Percentiles rank a stretch among this genome's conserved stretches.
These are phyloP conservation scores for Austrolebias charrua DNA, from an alignment of 2,797 vertebrate species.

Conservation along the genomic window DNA sequence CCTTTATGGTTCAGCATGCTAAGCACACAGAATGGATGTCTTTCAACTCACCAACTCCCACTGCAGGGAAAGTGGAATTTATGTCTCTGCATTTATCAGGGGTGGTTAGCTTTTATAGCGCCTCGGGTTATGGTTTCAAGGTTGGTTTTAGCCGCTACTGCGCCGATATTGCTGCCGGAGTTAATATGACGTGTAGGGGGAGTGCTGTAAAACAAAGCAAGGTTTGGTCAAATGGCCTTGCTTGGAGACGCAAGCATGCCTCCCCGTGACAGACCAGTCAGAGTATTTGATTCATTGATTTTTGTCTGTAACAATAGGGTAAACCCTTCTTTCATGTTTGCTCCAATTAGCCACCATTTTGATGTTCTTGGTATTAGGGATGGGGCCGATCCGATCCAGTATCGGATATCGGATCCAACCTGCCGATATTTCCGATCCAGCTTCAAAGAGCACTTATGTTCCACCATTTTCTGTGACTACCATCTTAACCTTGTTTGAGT, in stretches of 20 bases:
- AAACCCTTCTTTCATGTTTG: constrained; percentile 7
- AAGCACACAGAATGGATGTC: constrained; percentile 55
- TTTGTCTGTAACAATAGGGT: not conserved
- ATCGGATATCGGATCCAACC: too few relatives aligned
- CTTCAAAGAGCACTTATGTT: too few relatives aligned
- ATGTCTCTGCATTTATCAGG: constrained; percentile 66
- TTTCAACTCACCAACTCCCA: constrained; percentile 53
- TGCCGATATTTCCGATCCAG: too few relatives aligned
- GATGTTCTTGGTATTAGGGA: not conserved
- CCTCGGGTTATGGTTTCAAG: constrained; percentile 58
- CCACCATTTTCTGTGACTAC: too few relatives aligned
- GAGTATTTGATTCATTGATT: constrained; percentile 4
- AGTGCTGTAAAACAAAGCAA: constrained; percentile 20
- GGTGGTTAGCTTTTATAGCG: constrained; percentile 64
- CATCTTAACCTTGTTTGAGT: too few relatives aligned
- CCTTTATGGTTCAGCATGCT: constrained; percentile 61
- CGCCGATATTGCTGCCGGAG: constrained; percentile 33
- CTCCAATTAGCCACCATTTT: constrained; percentile 1
- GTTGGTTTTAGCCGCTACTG: constrained; percentile 53
- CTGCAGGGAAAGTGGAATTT: constrained; percentile 63
- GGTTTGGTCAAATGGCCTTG: constrained; percentile 8
- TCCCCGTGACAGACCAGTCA: constrained; percentile 15
- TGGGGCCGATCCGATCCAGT: too few relatives aligned
- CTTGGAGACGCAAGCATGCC: not conserved
- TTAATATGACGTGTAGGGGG: constrained; percentile 5